A percentile compares a stretch with the other conserved stretches of the same genome.
phyloP scores from a whole-genome alignment of 2,797 vertebrate species.

The Syngnathus acus region DNA sequence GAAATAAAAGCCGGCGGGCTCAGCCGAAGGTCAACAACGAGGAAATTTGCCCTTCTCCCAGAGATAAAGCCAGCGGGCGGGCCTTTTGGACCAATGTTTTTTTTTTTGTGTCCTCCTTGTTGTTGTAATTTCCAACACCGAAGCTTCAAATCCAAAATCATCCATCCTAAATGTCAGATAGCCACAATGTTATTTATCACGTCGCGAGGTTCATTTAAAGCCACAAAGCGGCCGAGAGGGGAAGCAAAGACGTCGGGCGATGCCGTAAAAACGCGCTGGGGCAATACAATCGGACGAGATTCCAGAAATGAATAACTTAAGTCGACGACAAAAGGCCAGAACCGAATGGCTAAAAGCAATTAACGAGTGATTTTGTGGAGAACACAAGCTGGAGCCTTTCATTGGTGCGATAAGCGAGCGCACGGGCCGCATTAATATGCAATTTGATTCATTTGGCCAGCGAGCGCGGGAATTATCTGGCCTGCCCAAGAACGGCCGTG shows the following conservation, averaged over 20 bases:
- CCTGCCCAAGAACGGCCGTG: constrained; percentile 38
- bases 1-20: constrained; percentile 46
- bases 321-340: constrained; percentile 50
- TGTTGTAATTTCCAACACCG: constrained; percentile 29
- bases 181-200: constrained; percentile 59
- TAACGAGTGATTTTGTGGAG: constrained; percentile 49
- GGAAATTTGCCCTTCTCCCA: constrained; percentile 58
- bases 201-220: constrained; percentile 46
- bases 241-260: constrained; percentile 22
- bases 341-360: constrained; percentile 52
- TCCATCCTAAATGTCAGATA: constrained; percentile 67
- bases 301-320: constrained; percentile 45
- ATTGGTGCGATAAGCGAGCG: constrained; percentile 47
- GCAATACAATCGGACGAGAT: constrained; percentile 35
- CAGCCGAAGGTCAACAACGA: constrained; percentile 49
- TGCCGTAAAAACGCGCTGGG: constrained; percentile 28
- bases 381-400: constrained; percentile 64
- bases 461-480: constrained; percentile 47
- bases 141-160: constrained; percentile 57
- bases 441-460: constrained; percentile 59
- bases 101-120: constrained; percentile 13
- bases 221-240: constrained; percentile 30
- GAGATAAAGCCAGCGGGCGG: constrained; percentile 46
- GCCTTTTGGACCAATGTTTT: constrained; percentile 40
- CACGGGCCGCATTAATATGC: constrained; percentile 31